Percentiles rank a stretch among this genome's conserved stretches.
Conservation (phyloP, 2,797 vertebrate species). For the Carcharodon carcharias region DNA sequence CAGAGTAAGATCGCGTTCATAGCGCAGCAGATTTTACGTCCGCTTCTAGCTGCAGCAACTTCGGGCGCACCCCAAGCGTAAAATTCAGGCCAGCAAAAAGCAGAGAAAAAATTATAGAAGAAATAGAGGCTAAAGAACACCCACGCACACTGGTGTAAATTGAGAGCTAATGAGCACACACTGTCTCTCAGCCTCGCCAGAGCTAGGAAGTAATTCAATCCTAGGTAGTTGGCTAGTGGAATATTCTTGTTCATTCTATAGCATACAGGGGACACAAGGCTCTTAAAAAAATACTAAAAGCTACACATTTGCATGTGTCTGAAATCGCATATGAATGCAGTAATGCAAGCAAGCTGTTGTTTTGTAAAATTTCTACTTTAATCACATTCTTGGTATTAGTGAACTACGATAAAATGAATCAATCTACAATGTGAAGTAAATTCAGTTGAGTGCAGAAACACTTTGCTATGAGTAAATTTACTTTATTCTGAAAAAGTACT, state of each 20-base stretch:
- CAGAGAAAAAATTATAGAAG: not conserved
- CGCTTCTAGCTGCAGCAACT: too few species aligned
- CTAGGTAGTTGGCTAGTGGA: not conserved
- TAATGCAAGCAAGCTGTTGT: not conserved
- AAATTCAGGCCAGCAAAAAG: not conserved
- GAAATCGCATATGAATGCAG: not conserved
- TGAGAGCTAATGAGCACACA: not conserved
- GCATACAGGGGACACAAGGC: too few species aligned
- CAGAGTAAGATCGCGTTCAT: too few species aligned
- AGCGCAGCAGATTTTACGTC: too few species aligned
- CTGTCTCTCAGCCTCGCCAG: not conserved
- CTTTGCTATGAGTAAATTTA: not conserved
- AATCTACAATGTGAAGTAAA: not conserved
- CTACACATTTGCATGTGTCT: not conserved
- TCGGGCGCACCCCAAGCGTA: too few species aligned
- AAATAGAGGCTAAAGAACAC: not conserved
- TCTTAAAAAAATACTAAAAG: not conserved
- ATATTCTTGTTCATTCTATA: not conserved
- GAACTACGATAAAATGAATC: not conserved
- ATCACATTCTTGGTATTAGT: not conserved
- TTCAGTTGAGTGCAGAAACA: not conserved
- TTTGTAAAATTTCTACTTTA: not conserved
- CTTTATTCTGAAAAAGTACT: not conserved
- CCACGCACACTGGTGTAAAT: not conserved
- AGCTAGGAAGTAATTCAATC: not conserved